phyloP scores from a whole-genome alignment of 1,140 invertebrate species.

The Anoplophora glabripennis region DNA sequence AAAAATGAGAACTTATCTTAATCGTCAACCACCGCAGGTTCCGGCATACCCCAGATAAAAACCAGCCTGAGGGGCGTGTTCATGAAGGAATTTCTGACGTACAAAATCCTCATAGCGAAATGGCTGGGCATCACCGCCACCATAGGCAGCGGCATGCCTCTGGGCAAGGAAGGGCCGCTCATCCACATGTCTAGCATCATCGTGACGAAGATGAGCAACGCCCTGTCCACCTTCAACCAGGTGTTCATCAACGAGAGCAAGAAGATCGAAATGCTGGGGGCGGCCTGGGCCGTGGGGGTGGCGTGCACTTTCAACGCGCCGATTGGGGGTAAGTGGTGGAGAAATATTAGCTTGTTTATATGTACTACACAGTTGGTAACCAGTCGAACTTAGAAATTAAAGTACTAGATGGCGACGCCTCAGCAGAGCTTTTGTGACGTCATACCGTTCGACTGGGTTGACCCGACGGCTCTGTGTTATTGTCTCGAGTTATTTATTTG shows the following conservation, averaged over 20 bases:
- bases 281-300: conserved; percentile 94
- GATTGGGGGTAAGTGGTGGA: conserved; percentile 70
- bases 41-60: conserved; percentile 99
- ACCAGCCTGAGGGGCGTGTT: conserved; percentile 94
- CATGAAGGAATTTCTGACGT: conserved; percentile 94
- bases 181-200: conserved; percentile 96
- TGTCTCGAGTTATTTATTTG: no score
- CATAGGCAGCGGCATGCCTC: conserved; percentile 89
- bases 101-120: conserved; percentile 91
- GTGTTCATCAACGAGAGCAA: conserved; percentile 92
- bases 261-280: conserved; percentile 92
- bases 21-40: conserved; percentile 59
- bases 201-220: conserved; percentile 88
- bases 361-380: no score
- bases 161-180: conserved; percentile 98
- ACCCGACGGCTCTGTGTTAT: no score
- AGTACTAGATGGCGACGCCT: no score
- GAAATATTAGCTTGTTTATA: no score
- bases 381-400: no score
- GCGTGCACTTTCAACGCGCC: conserved; percentile 94
- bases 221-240: conserved; percentile 83
- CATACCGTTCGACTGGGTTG: no score
- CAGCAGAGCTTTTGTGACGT: no score
- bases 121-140: conserved; percentile 92
- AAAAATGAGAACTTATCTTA: background rate